Conservation (phyloP, 2,888 invertebrate species). For the Scaptomyza parva region DNA sequence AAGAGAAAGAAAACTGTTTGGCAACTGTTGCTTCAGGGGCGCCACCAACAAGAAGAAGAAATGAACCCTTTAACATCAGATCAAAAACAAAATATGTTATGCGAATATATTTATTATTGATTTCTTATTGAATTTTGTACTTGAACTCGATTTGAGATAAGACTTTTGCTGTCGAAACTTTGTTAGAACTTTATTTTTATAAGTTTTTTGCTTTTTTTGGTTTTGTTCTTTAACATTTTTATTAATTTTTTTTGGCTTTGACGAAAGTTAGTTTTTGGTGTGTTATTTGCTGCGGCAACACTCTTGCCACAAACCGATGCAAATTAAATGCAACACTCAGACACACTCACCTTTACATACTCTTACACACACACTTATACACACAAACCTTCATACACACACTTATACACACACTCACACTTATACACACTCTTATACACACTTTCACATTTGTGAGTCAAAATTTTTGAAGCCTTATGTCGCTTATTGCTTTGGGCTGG, state of each 20-base stretch:
- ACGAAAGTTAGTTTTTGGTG: neutral
- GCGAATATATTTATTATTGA: conserved; percentile 8
- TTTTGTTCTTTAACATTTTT: neutral
- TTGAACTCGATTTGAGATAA: neutral
- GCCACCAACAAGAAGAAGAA: conserved; percentile 33
- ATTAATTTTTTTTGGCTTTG: conserved; percentile 1
- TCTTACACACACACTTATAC: neutral
- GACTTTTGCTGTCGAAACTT: neutral
- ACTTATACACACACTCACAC: neutral
- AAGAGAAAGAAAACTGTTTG: too few species aligned
- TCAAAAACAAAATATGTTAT: conserved; percentile 17
- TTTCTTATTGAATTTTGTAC: neutral
- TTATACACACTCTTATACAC: neutral
- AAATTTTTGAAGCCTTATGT: conserved; percentile 5
- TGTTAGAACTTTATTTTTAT: neutral
- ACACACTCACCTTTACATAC: neutral
- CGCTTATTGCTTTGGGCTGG: conserved; percentile 40
- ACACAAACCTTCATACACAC: neutral
- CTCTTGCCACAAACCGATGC: conserved; percentile 18
- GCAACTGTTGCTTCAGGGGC: conserved; percentile 56
- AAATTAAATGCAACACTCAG: conserved; percentile 24
- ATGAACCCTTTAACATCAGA: conserved; percentile 20
- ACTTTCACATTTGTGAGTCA: conserved; percentile 7
- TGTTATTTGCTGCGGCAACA: conserved; percentile 2
- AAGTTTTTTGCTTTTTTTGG: neutral